Conservation (phyloP, 1,140 invertebrate genomes). For the Nebria ingens region DNA sequence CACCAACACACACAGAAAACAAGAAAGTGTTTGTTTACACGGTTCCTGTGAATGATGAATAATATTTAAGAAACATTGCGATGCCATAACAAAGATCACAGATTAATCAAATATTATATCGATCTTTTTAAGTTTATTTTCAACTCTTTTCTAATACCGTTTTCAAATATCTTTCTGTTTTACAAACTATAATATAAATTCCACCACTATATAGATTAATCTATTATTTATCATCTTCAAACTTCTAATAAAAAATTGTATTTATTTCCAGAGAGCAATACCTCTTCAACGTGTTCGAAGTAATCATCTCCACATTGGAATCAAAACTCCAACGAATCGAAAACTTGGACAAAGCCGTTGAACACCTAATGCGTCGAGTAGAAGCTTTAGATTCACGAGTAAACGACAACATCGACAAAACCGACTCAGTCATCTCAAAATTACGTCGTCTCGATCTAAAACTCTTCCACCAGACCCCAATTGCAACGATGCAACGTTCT, state of each 20-base stretch:
- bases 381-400: slow-evolving; percentile 69
- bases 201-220: too few relatives aligned
- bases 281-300: slow-evolving; percentile 78
- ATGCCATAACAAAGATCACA: too few relatives aligned
- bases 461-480: slow-evolving; percentile 45
- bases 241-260: too few relatives aligned
- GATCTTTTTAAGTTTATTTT: too few relatives aligned
- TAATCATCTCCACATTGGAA: slow-evolving; percentile 76
- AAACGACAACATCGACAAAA: slow-evolving; percentile 73
- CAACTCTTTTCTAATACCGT: too few relatives aligned
- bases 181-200: too few relatives aligned
- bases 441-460: slow-evolving; percentile 59
- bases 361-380: slow-evolving; percentile 71
- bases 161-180: too few relatives aligned
- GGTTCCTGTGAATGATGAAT: too few relatives aligned
- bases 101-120: too few relatives aligned
- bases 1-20: not conserved
- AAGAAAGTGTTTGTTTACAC: not conserved
- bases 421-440: slow-evolving; percentile 66
- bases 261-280: slow-evolving; percentile 72
- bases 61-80: too few relatives aligned
- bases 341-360: slow-evolving; percentile 74
- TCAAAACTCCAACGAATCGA: slow-evolving; percentile 77
- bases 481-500: slow-evolving; percentile 22
- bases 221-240: too few relatives aligned